A percentile compares a stretch with the other conserved stretches of the same genome.
These are phyloP conservation scores for Tinea pellionella DNA, from an alignment of 2,888 invertebrate genomes.

Conservation along the genomic window DNA sequence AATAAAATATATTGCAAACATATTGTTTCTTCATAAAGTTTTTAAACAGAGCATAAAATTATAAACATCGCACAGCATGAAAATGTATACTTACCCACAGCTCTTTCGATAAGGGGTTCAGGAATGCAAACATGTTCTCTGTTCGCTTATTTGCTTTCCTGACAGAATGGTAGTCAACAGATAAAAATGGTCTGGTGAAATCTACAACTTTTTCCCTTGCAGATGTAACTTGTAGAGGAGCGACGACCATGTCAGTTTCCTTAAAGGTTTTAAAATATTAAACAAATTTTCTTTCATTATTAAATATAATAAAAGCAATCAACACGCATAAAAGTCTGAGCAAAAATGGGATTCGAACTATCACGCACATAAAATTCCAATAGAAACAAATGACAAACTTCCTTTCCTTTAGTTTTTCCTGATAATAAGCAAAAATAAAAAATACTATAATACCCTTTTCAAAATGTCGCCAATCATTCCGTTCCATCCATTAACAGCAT, in stretches of 20 bases:
- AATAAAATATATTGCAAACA: neutral
- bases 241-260: constrained; percentile 96
- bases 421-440: neutral
- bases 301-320: no score
- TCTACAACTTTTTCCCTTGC: constrained; percentile 95
- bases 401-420: neutral
- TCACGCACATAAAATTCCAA: no score
- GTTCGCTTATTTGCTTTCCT: constrained; percentile 84
- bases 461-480: constrained; percentile 92
- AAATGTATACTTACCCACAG: constrained; percentile 86
- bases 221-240: constrained; percentile 93
- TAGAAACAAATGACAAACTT: no score
- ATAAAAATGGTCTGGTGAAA: constrained; percentile 98
- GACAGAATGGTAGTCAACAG: constrained; percentile 94
- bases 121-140: constrained; percentile 94
- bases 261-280: constrained; percentile 38
- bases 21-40: neutral
- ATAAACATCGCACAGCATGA: neutral
- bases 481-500: constrained; percentile 87
- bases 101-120: constrained; percentile 93
- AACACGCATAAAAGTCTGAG: no score
- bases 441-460: constrained; percentile 77
- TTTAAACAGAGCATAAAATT: neutral
- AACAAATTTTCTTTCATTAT: neutral
- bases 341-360: no score